These are phyloP conservation scores for Forbesichthys papilliferus DNA, from an alignment of 2,113 vertebrate species.

Conservation along the genomic window DNA sequence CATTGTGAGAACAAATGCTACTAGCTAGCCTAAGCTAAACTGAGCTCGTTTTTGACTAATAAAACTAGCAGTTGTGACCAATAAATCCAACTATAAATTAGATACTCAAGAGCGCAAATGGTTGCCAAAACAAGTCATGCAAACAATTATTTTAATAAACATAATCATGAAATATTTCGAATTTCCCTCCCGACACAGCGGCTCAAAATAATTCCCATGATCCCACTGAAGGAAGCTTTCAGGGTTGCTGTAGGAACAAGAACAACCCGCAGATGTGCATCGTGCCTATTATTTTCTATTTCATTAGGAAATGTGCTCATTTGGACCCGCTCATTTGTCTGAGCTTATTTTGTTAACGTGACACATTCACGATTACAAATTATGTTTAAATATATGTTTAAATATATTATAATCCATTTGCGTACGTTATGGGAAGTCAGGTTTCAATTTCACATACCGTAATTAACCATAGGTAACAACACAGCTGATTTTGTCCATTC, in stretches of 20 bases:
- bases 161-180: conserved; percentile 61
- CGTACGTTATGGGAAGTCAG: too few relatives aligned
- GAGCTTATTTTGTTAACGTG: too few relatives aligned
- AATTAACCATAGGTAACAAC: too few relatives aligned
- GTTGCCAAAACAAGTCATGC: background rate
- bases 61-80: too few relatives aligned
- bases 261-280: background rate
- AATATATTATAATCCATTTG: too few relatives aligned
- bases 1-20: background rate
- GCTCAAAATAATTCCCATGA: conserved; percentile 58
- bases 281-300: too few relatives aligned
- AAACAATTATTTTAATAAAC: background rate
- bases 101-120: background rate
- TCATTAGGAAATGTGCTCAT: too few relatives aligned
- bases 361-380: too few relatives aligned
- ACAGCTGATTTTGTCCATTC: too few relatives aligned
- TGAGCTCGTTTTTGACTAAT: background rate
- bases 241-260: conserved; percentile 68
- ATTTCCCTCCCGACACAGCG: conserved; percentile 73
- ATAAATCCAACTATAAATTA: background rate
- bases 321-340: too few relatives aligned
- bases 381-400: too few relatives aligned
- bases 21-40: conserved; percentile 21
- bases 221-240: conserved; percentile 54
- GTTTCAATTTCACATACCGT: too few relatives aligned